Base-by-base conservation (phyloP, 2,113 vertebrate species). In the Myrmophylax atrothorax region DNA sequence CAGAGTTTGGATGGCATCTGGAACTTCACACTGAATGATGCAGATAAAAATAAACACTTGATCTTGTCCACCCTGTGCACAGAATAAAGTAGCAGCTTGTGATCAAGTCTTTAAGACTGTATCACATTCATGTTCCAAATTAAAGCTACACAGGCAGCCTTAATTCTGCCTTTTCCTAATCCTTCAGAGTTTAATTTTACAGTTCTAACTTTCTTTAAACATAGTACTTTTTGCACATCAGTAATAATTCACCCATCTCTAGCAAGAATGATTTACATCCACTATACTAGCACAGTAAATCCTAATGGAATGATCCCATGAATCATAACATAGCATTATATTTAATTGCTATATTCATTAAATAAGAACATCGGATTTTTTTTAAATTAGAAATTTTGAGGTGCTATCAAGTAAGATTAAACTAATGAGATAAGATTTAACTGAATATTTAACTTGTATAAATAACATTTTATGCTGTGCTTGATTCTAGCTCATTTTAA, bases 1-100 rank as follows among this genome's bases (percentile, higher is more conserved):
- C 73, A 94, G 80, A 59, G 58, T 73, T 58, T 66, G 92, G 86
- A 92, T 76, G 86, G 79, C 76, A 93, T 84, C 83, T 93, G 83
- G 69, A 90, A 95, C 66, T 56, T 69, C 73, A 91, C 52, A 63
- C 44, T 68, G 83, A 96, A 94, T 0, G 19, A 62, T 49, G 81
- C 50, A 91, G 91, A 85, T 89, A 94, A 96, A 95, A 96, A 92
- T 90, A 93, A 96, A 90, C 64, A 91, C 68, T 95, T 87, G 75
- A 93, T 75, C 79, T 95, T 77, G 90, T 87, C 93, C 77, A 87
- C 40, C 56, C 73, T 68, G 49, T n/a, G 83, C 86, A 93, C 28
- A 72, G 85, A 90, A 88, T 88, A 49, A 94, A 95, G 88, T 13
- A 84, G 73, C 77, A 92, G 85, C 64, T 81, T 92, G 56, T 37